Evolutionary conservation across 2,797 vertebrate species (phyloP), one percentile per base, ranked within the genome.

Genomic region (Vultur gryphus): DNA sequence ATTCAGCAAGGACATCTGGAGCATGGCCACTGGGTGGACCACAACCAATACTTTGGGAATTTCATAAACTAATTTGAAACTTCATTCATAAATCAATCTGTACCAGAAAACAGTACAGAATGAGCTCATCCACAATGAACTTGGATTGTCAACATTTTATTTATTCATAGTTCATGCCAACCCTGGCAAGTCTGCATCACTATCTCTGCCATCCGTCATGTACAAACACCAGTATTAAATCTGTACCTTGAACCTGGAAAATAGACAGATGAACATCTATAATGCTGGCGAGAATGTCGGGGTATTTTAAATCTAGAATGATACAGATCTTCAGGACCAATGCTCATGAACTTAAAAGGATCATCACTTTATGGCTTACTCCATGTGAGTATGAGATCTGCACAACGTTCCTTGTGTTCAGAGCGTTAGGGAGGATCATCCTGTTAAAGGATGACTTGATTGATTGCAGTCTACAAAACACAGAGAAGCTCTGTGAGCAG

Each of bases 11-110:
- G 52, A 62, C 55, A 70, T 48, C 33, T 93, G 93, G 90, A 92
- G 13, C 77, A 19, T 1, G 11, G 52, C n/a, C 91, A 76, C 29
- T 67, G 90, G 65, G 51, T 67, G 67, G 84, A 88, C 43, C 33
- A 83, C n/a, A 33, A 93, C n/a, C 59, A 79, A 35, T 39, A 77
- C 41, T 77, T 87, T 0, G 23, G 3, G 16, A 82, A 67, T 72
- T 94, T 88, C 65, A 69, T 78, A 72, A 94, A 78, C 59, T 78
- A 64, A 80, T 84, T 61, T 89, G 41, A 82, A 84, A 39, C 48
- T 90, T 80, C n/a, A 90, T 90, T 95, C 91, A 95, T 95, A 95
- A 95, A 96, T 93, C 91, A 95, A 95, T 94, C 92, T 75, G 62
- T 85, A 92, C 59, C 78, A 90, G 70, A 89, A 89, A 79, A 4